A percentile compares a stretch with the other conserved stretches of the same genome.
Evolutionary conservation across 1,140 invertebrate species (phyloP).

Genomic region (Hylaeus volcanicus): DNA sequence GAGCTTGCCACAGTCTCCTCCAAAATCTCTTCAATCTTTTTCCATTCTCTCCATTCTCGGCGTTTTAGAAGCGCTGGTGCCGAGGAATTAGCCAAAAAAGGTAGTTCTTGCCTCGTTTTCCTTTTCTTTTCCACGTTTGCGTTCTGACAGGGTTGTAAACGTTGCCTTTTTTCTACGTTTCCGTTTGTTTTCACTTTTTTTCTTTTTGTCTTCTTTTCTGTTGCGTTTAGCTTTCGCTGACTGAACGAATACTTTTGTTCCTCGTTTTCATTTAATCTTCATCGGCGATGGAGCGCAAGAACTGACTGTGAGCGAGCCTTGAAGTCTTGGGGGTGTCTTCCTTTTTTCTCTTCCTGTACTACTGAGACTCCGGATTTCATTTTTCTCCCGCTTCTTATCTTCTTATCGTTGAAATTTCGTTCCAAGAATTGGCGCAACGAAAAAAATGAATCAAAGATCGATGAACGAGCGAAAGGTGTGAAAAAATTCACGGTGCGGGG

Average conservation of each 20-base stretch:
- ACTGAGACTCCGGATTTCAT: slow-evolving; percentile 18
- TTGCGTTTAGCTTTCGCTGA: slow-evolving; percentile 20
- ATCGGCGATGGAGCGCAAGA: slow-evolving; percentile 22
- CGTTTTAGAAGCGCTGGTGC: slow-evolving; percentile 36
- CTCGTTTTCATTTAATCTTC: neutral
- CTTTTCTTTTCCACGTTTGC: neutral
- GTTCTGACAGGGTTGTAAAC: neutral
- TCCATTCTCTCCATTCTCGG: slow-evolving; percentile 12
- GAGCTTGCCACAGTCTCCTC: slow-evolving; percentile 41
- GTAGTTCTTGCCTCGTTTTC: slow-evolving; percentile 7
- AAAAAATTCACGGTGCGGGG: slow-evolving; percentile 47
- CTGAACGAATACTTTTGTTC: neutral
- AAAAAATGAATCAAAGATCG: slow-evolving; percentile 51
- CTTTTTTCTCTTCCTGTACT: slow-evolving; percentile 28
- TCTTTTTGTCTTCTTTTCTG: neutral
- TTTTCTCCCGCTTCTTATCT: neutral
- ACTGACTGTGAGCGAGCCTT: slow-evolving; percentile 57
- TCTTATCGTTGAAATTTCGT: slow-evolving; percentile 15
- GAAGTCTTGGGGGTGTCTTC: slow-evolving; percentile 64
- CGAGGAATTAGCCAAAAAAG: slow-evolving; percentile 53
- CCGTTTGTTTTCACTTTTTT: slow-evolving; percentile 15
- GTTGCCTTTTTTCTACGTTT: slow-evolving; percentile 42
- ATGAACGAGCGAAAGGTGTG: slow-evolving; percentile 54
- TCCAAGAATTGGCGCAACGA: slow-evolving; percentile 18
- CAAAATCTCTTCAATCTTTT: slow-evolving; percentile 24